A percentile compares a stretch with the other conserved stretches of the same genome.
Evolutionary conservation across 2,797 vertebrate genomes (phyloP).

Genomic region (Gallirallus australis): DNA sequence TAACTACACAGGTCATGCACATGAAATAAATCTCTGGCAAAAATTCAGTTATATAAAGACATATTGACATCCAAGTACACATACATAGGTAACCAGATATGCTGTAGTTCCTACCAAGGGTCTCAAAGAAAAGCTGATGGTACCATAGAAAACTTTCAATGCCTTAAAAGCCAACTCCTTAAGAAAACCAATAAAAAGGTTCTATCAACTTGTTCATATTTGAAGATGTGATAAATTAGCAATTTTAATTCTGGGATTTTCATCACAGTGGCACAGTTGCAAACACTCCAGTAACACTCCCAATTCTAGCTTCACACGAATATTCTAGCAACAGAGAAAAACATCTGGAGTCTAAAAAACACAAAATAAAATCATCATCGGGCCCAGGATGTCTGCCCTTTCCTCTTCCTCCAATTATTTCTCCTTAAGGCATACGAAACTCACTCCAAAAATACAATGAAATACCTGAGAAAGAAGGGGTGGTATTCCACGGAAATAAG

Average conservation of each 20-base stretch:
- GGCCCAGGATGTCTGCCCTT: neutral
- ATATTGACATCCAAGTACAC: neutral
- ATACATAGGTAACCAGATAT: neutral
- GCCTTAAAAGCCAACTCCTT: neutral
- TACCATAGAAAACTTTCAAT: neutral
- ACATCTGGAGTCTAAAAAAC: neutral
- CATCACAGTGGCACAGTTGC: neutral
- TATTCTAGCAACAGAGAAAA: neutral
- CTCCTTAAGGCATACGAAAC: neutral
- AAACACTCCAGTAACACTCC: neutral
- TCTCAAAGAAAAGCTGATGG: neutral
- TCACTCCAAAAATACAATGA: neutral
- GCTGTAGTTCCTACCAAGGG: neutral
- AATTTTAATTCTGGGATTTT: neutral
- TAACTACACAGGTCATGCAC: neutral
- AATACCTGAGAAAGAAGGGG: constrained; percentile 9
- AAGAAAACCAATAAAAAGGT: neutral
- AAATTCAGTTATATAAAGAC: neutral
- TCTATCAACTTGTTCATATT: neutral
- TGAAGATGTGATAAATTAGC: neutral
- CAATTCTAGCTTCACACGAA: neutral
- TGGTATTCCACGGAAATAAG: neutral
- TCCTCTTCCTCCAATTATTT: constrained; percentile 45
- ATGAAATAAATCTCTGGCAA: neutral
- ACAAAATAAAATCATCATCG: neutral